phyloP scores from a whole-genome alignment of 2,797 vertebrate genomes.

The Pagetopsis macropterus region DNA sequence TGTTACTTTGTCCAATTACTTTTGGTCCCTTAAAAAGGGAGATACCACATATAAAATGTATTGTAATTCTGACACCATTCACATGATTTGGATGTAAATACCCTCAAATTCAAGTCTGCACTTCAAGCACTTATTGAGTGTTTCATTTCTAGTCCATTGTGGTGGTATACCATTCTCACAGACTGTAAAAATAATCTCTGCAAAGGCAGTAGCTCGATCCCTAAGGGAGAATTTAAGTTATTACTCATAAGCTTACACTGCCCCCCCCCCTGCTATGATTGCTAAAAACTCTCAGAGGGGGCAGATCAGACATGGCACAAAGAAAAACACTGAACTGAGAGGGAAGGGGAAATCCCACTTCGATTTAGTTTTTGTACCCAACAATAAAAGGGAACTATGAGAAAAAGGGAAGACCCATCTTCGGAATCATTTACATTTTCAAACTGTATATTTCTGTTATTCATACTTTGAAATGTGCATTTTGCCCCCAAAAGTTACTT shows the following conservation, averaged over 20 bases:
- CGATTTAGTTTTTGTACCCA: neutral
- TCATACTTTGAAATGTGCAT: neutral
- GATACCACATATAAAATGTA: too few species aligned
- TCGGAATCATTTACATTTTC: too few species aligned
- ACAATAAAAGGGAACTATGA: neutral
- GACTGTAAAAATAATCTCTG: neutral
- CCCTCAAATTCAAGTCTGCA: neutral
- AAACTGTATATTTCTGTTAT: neutral
- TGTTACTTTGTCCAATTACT: too few species aligned
- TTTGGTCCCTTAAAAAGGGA: too few species aligned
- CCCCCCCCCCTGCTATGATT: neutral
- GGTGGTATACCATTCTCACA: neutral
- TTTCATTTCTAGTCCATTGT: constrained; percentile 2
- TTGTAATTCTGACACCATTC: too few species aligned
- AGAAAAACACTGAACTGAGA: neutral
- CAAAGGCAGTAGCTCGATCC: neutral
- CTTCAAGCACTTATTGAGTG: neutral
- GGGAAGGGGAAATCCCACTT: neutral
- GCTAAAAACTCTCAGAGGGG: constrained; percentile 3
- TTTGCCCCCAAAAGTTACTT: neutral
- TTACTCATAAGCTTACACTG: constrained; percentile 9
- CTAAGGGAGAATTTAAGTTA: constrained; percentile 9
- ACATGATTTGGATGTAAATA: constrained; percentile 3
- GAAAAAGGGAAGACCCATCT: neutral
- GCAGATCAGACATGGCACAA: neutral